These are phyloP conservation scores for Echeneis naucrates DNA, from an alignment of 2,797 vertebrate genomes.

Conservation along the genomic window DNA sequence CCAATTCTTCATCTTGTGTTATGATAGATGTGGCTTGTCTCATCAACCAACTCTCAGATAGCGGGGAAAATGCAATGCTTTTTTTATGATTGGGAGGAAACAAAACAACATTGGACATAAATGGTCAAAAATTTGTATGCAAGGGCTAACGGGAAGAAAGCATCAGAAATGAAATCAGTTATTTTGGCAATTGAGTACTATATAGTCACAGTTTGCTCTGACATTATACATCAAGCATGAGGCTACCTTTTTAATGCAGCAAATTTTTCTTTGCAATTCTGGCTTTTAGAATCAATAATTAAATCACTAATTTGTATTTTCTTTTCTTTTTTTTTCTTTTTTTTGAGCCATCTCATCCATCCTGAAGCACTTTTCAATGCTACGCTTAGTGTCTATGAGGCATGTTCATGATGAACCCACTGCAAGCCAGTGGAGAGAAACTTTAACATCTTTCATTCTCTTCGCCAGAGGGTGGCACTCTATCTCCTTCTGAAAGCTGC, in stretches of 20 bases:
- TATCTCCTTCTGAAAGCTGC: conserved; percentile 63
- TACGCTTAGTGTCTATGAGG: conserved; percentile 5
- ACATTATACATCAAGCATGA: background rate
- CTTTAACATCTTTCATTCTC: conserved; percentile 4
- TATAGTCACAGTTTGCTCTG: background rate
- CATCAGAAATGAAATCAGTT: background rate
- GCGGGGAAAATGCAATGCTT: background rate
- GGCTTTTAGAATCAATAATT: background rate
- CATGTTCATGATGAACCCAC: conserved; percentile 17
- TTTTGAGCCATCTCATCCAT: conserved; percentile 9
- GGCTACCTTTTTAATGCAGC: background rate
- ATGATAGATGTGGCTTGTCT: background rate
- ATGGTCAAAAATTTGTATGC: background rate
- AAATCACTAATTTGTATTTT: too few species aligned
- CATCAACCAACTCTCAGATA: background rate
- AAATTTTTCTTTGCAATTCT: background rate
- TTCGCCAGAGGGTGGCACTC: conserved; percentile 76
- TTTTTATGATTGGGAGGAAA: background rate
- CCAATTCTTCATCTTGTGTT: conserved; percentile 27
- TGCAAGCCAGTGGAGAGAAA: conserved; percentile 5
- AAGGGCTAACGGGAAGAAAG: background rate
- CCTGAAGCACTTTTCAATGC: background rate
- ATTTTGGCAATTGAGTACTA: background rate
- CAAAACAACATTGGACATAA: background rate
- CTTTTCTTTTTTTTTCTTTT: too few species aligned